These are phyloP conservation scores for Zaprionus taronus DNA, from an alignment of 1,140 invertebrate species.

Conservation along the genomic window DNA sequence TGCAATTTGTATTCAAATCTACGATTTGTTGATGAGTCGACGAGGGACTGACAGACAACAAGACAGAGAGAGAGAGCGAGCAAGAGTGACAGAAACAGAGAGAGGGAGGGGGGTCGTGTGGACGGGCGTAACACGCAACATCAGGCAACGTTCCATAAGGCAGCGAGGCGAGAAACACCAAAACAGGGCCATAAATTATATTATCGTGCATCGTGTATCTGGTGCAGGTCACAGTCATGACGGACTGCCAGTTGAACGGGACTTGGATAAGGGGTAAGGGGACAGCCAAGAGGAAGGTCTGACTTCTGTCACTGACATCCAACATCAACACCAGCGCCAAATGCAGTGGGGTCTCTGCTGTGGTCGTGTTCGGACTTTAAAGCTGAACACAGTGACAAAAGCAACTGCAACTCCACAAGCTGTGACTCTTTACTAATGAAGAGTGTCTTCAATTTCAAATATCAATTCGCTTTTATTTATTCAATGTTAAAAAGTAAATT, in stretches of 20 bases:
- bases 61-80: not conserved
- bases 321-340: slow-evolving; percentile 42
- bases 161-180: slow-evolving; percentile 68
- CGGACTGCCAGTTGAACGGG: slow-evolving; percentile 60
- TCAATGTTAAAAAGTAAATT: too few relatives aligned
- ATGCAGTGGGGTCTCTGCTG: slow-evolving; percentile 32
- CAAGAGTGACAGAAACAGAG: not conserved
- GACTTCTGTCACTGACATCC: slow-evolving; percentile 46
- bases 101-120: not conserved
- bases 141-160: slow-evolving; percentile 77
- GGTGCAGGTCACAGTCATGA: slow-evolving; percentile 79
- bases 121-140: slow-evolving; percentile 51
- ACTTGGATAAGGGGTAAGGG: not conserved
- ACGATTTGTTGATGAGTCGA: slow-evolving; percentile 76
- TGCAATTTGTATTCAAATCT: slow-evolving; percentile 81
- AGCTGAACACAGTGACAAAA: not conserved
- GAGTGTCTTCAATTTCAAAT: not conserved
- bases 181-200: slow-evolving; percentile 78
- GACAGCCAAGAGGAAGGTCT: not conserved
- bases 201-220: slow-evolving; percentile 81
- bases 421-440: not conserved
- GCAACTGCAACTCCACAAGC: not conserved
- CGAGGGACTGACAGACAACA: slow-evolving; percentile 22
- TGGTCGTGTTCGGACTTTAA: slow-evolving; percentile 44
- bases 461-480: too few relatives aligned